phyloP scores from a whole-genome alignment of 2,797 vertebrate species.

The Rhinella marina region DNA sequence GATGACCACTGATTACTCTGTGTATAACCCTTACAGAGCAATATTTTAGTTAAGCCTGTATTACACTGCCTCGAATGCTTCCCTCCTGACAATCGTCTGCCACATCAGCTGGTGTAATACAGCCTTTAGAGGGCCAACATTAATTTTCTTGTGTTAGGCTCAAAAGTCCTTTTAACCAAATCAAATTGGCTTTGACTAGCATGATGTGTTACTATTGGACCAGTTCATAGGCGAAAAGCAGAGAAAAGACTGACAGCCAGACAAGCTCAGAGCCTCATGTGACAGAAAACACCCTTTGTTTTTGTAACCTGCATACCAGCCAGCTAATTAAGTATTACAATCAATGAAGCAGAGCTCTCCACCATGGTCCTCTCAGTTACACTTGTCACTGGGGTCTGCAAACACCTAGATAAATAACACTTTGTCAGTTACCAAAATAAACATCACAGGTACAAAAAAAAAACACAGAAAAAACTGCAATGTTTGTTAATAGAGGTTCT shows the following conservation, averaged over 20 bases:
- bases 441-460: neutral
- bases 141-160: neutral
- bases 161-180: neutral
- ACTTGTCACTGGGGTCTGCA: neutral
- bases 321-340: constrained; percentile 18
- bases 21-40: neutral
- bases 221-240: neutral
- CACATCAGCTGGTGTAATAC: too few relatives aligned
- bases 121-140: neutral
- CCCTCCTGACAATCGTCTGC: too few relatives aligned
- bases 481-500: neutral
- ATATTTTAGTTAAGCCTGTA: neutral
- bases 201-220: neutral
- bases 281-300: constrained; percentile 23
- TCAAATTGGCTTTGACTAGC: neutral
- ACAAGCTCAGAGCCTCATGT: neutral
- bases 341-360: neutral
- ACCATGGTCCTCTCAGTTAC: neutral
- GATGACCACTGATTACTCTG: neutral
- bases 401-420: neutral
- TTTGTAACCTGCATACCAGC: constrained; percentile 1
- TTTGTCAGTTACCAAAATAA: neutral
- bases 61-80: too few relatives aligned
- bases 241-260: neutral
- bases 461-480: neutral